A percentile compares a stretch with the other conserved stretches of the same genome.
These are phyloP conservation scores for Leucoraja erinaceus DNA, from an alignment of 2,113 vertebrate genomes.

Conservation along the genomic window DNA sequence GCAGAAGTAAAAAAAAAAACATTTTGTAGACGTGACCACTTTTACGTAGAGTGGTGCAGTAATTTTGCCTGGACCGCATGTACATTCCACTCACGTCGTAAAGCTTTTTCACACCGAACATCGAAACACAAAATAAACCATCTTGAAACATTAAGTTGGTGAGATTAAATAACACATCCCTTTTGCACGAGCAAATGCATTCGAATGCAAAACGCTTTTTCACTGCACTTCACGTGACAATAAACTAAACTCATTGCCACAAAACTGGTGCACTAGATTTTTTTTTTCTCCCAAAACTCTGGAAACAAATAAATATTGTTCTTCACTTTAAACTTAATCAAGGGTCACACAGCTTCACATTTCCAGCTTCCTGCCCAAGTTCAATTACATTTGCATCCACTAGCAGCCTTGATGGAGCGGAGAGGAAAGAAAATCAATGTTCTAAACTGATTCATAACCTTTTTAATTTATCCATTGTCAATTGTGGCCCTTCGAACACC, in stretches of 20 bases:
- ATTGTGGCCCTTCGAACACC: background rate
- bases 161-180: background rate
- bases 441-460: background rate
- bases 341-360: background rate
- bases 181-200: background rate
- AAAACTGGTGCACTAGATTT: background rate
- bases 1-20: background rate
- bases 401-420: background rate
- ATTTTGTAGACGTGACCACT: background rate
- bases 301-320: slow-evolving; percentile 21
- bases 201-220: no score
- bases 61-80: background rate
- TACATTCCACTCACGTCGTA: background rate
- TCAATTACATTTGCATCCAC: background rate
- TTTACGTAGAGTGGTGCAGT: background rate
- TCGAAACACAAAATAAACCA: background rate
- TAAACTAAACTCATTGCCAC: background rate
- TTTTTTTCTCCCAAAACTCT: background rate
- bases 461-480: slow-evolving; percentile 22
- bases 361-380: slow-evolving; percentile 27
- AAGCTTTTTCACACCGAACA: background rate
- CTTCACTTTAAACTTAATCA: slow-evolving; percentile 13
- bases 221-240: no score
- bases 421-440: background rate
- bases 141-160: background rate